Base-by-base conservation (phyloP, 2,113 vertebrate genomes). In the Poecilia latipinna region DNA sequence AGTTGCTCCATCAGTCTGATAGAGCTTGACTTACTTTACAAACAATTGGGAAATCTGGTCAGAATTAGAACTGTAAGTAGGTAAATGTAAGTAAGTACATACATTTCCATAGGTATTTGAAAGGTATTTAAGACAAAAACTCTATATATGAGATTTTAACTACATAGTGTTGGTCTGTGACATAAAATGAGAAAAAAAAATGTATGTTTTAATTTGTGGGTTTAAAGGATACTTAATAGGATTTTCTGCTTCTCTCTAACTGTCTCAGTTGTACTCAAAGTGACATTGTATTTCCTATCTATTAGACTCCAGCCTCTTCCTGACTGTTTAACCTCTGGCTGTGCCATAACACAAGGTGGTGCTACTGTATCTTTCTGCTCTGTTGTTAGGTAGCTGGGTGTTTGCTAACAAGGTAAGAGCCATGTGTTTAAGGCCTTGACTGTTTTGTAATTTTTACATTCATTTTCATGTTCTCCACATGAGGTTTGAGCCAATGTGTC, bases 321-420 rank as follows among this genome's bases (percentile, higher is more conserved):
- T 65, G 61, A 74, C 63, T 74, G 74, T 85, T 83, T 89, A 80
- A 83, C 84, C 77, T 89, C 70, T 85, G 79, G 65, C 84, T 72
- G 33, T 83, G 67, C 65, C 78, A 85, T 68, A 85, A 91, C 92
- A 93, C 91, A 90, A 93, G 92, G 92, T 89, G 92, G 89, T 84
- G 89, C 90, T 91, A 86, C 89, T 86, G 93, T 72, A 89, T 93
- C 87, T 91, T 35, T 42, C 61, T 81, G 76, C 17, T 62, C 70
- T 67, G 68, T 68, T 84, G 54, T 57, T 61, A 35, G 67, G 54
- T 37, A 31, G 72, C 12, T 37, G 61, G 32, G 35, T 32, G n/a
- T 5, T 61, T 71, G 35, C 79, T 62, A 61, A 73, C 65, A 70
- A 65, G 74, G 72, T 79, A 80, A 88, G 84, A 63, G 85, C 74